A percentile compares a stretch with the other conserved stretches of the same genome.
phyloP scores from a whole-genome alignment of 2,797 vertebrate genomes.

The Hyperoplus lanceolatus region DNA sequence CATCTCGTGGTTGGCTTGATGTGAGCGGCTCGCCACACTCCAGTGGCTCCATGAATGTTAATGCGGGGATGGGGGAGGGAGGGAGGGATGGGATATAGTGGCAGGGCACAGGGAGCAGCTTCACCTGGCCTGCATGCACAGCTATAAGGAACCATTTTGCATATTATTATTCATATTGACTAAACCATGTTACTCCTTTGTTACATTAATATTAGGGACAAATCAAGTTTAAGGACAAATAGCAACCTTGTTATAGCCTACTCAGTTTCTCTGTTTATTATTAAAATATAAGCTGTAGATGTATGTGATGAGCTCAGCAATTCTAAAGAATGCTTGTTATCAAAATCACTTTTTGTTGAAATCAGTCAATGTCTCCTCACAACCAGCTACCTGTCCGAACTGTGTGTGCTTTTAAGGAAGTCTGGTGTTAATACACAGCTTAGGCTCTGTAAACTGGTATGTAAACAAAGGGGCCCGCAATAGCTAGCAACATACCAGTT shows the following conservation, averaged over 20 bases:
- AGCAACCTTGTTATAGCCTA: slow-evolving; percentile 11
- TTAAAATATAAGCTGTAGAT: no score
- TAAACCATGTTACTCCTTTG: slow-evolving; percentile 21
- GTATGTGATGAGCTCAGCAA: no score
- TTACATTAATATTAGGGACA: slow-evolving; percentile 14
- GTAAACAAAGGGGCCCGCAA: no score
- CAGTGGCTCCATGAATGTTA: slow-evolving; percentile 88
- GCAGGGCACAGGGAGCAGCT: slow-evolving; percentile 44
- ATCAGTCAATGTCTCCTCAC: no score
- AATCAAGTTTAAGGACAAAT: slow-evolving; percentile 36
- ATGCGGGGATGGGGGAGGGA: slow-evolving; percentile 62
- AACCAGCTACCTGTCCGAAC: no score
- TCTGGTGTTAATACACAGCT: no score
- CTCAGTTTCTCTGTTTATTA: background rate
- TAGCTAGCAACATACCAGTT: no score
- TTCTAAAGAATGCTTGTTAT: no score
- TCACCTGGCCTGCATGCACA: slow-evolving; percentile 71
- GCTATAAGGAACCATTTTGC: slow-evolving; percentile 38
- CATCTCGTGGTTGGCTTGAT: slow-evolving; percentile 74
- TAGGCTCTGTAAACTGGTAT: no score
- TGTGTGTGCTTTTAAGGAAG: no score
- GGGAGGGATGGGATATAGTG: background rate
- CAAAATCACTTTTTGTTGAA: no score
- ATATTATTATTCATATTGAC: slow-evolving; percentile 28
- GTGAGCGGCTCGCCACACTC: slow-evolving; percentile 78